Evolutionary conservation across 2,113 vertebrate genomes (phyloP).

Genomic region (Saguinus imperator): DNA sequence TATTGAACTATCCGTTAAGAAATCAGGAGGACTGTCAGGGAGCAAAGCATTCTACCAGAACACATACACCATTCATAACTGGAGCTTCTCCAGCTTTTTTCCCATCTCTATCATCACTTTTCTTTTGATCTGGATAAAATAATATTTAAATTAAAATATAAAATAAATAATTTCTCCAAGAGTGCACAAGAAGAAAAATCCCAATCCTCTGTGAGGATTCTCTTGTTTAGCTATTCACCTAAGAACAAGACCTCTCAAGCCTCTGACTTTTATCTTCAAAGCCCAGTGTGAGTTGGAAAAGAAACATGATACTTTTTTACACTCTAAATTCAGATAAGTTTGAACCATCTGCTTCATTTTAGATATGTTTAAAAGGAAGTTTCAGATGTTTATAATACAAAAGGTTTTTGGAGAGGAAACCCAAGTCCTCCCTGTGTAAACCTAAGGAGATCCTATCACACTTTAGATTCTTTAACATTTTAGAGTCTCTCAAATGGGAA

Average conservation of each 20-base stretch:
- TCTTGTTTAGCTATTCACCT: not conserved
- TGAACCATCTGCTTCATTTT: conserved; percentile 34
- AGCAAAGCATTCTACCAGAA: not conserved
- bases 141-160: not conserved
- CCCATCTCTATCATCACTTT: not conserved
- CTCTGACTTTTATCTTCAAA: conserved; percentile 59
- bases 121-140: not conserved
- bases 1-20: conserved; percentile 2
- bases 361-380: not conserved
- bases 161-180: not conserved
- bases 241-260: not conserved
- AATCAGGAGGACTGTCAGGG: not conserved
- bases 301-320: not conserved
- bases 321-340: not conserved
- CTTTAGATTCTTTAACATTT: not conserved
- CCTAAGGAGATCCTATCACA: not conserved
- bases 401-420: not conserved
- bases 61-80: not conserved
- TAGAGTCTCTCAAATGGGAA: not conserved
- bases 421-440: not conserved
- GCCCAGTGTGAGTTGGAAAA: conserved; percentile 17
- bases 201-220: not conserved
- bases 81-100: not conserved
- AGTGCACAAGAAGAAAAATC: not conserved
- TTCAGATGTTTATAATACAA: conserved; percentile 31